Conservation (phyloP, 2,888 invertebrate species). For the Leptinotarsa peninsularis region DNA sequence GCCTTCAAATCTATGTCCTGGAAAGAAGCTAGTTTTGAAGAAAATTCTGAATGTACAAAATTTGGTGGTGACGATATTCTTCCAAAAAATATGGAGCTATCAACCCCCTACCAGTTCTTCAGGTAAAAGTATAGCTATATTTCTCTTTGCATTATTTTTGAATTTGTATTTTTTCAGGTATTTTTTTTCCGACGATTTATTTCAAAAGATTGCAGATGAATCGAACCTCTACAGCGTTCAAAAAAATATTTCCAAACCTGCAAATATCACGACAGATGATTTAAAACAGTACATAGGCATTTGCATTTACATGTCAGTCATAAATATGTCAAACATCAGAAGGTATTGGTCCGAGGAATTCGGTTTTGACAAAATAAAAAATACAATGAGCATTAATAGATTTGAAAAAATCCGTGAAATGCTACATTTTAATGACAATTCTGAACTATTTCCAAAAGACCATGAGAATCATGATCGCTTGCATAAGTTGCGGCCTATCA, state of each 20-base stretch:
- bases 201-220: neutral
- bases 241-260: neutral
- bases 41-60: neutral
- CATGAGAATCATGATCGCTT: neutral
- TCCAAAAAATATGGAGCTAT: neutral
- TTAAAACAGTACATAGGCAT: neutral
- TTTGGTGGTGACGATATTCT: neutral
- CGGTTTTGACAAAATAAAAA: neutral
- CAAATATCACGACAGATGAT: constrained; percentile 1
- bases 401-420: neutral
- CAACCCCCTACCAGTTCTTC: neutral
- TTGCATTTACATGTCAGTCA: no score
- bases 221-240: neutral
- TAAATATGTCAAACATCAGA: neutral
- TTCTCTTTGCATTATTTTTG: neutral
- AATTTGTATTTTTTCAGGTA: neutral
- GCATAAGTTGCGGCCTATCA: no score
- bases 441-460: neutral
- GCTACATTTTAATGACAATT: neutral
- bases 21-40: neutral
- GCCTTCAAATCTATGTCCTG: neutral
- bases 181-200: neutral
- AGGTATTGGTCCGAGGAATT: neutral
- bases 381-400: neutral
- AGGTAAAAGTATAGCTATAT: neutral